Conservation (phyloP, 30 jellyfish, hydroid and myxozoan species). For the Sanderia malayensis region DNA sequence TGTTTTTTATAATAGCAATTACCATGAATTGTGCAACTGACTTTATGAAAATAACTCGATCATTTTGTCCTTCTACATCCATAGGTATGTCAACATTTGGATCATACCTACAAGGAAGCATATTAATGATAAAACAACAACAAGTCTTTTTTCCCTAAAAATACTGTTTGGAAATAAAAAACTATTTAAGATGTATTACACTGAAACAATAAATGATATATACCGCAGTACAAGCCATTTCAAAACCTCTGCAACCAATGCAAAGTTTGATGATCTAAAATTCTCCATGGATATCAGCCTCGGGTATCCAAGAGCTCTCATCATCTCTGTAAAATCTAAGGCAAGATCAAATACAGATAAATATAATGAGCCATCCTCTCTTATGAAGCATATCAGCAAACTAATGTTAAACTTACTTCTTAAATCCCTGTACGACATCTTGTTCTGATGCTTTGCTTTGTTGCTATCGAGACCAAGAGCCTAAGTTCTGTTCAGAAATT, state of each 20-base stretch:
- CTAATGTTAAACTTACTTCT: not conserved
- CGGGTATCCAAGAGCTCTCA: constrained; percentile 96
- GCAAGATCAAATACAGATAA: too few relatives aligned
- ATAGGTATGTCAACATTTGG: constrained; percentile 85
- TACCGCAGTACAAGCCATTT: constrained; percentile 92
- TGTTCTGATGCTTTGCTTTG: too few relatives aligned
- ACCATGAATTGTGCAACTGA: constrained; percentile 95
- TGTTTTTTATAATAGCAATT: too few relatives aligned
- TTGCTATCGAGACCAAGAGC: too few relatives aligned
- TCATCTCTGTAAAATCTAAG: constrained; percentile 90
- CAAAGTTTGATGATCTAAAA: constrained; percentile 82
- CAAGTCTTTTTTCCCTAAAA: too few relatives aligned
- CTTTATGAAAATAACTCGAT: constrained; percentile 80
- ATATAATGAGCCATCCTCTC: too few relatives aligned
- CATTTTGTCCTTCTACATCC: constrained; percentile 90
- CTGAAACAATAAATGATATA: too few relatives aligned
- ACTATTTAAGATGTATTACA: too few relatives aligned
- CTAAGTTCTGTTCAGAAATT: too few relatives aligned
- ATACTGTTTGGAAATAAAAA: too few relatives aligned
- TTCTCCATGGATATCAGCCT: constrained; percentile 89
- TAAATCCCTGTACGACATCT: constrained; percentile 38
- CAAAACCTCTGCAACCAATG: constrained; percentile 86
- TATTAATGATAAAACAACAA: too few relatives aligned
- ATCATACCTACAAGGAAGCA: constrained; percentile 74
- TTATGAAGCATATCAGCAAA: too few relatives aligned